These are phyloP conservation scores for Marmota flaviventris DNA, from an alignment of 2,113 vertebrate genomes.

Conservation along the genomic window DNA sequence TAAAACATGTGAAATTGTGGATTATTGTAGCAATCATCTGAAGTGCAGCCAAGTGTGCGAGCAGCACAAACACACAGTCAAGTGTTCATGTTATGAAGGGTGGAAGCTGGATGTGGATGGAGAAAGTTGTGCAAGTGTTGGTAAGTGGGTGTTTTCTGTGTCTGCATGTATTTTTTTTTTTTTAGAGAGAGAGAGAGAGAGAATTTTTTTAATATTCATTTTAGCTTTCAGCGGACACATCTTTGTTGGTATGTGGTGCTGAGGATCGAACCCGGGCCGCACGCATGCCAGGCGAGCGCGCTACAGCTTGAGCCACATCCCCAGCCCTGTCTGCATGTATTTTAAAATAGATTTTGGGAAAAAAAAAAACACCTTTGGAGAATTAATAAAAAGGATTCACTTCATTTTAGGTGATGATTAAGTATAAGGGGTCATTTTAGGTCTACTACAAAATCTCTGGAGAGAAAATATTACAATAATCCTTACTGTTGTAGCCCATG, in stretches of 20 bases:
- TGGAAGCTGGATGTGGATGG: conserved; percentile 95
- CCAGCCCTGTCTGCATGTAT: neutral
- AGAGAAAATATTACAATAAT: neutral
- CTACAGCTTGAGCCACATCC: too few species aligned
- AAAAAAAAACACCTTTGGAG: neutral
- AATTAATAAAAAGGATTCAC: neutral
- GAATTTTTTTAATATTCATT: too few species aligned
- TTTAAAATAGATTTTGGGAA: neutral
- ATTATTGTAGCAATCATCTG: conserved; percentile 95
- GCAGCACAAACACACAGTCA: conserved; percentile 96
- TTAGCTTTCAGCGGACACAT: too few species aligned
- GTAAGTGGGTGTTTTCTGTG: conserved; percentile 84
- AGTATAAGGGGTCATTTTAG: neutral
- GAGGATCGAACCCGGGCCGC: too few species aligned
- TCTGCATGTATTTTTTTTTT: neutral
- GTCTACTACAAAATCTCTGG: neutral
- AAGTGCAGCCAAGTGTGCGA: conserved; percentile 98
- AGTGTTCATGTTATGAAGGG: conserved; percentile 97
- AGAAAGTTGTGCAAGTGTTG: conserved; percentile 94
- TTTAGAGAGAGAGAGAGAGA: too few species aligned
- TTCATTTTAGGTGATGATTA: neutral
- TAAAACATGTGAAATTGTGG: conserved; percentile 95
- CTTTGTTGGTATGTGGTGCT: too few species aligned
- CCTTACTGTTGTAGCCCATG: neutral
- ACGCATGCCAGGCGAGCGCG: too few species aligned